Conservation (phyloP, 2,888 invertebrate genomes). For the Brachyopa scutellaris region DNA sequence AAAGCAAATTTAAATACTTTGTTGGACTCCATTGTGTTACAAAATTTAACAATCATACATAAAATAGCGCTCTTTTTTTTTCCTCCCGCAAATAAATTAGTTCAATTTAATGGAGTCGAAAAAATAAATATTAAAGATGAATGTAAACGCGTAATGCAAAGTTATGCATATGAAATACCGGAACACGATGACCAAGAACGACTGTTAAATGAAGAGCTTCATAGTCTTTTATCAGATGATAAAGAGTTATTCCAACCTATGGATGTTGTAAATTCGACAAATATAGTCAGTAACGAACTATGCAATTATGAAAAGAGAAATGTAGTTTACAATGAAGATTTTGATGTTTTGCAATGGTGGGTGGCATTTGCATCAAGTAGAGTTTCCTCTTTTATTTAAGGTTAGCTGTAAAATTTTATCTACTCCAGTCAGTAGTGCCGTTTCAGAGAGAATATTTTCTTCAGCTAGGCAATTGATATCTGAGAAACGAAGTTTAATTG, state of each 20-base stretch:
- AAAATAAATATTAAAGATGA: constrained; percentile 11
- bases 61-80: constrained; percentile 9
- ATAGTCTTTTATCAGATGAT: neutral
- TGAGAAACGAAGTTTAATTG: constrained; percentile 32
- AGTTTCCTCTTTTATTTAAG: constrained; percentile 6
- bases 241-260: constrained; percentile 6
- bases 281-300: constrained; percentile 12
- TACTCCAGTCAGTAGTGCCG: constrained; percentile 17
- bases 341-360: constrained; percentile 27
- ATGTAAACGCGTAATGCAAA: constrained; percentile 8
- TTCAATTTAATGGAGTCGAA: constrained; percentile 24
- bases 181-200: neutral
- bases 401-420: constrained; percentile 19
- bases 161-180: neutral
- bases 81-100: constrained; percentile 23
- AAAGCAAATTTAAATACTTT: constrained; percentile 3
- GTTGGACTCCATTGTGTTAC: constrained; percentile 3
- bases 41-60: constrained; percentile 20
- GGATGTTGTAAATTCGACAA: neutral
- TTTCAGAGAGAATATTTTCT: constrained; percentile 31
- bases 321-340: constrained; percentile 10
- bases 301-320: constrained; percentile 19
- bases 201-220: neutral
- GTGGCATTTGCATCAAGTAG: constrained; percentile 6
- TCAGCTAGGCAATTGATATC: constrained; percentile 18